phyloP scores from a whole-genome alignment of 2,888 invertebrate species.

The Lasioglossum pauxillum region DNA sequence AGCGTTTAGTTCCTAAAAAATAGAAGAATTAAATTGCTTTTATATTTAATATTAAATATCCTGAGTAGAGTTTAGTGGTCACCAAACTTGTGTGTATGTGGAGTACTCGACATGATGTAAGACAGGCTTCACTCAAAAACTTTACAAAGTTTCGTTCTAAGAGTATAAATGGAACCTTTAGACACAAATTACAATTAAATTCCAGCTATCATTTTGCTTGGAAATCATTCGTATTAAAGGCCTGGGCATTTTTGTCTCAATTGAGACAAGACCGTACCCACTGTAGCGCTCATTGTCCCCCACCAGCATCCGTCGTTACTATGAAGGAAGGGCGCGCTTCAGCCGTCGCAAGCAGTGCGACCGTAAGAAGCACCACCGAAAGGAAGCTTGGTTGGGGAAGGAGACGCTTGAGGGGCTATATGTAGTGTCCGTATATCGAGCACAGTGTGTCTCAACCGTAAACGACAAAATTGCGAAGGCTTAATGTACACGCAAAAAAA shows the following conservation, averaged over 20 bases:
- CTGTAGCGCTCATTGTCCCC: too few relatives aligned
- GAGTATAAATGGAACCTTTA: background rate
- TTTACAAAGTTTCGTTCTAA: background rate
- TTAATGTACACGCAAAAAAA: background rate
- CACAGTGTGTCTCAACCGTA: background rate
- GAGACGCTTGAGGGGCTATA: too few relatives aligned
- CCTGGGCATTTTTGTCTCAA: too few relatives aligned
- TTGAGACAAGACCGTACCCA: too few relatives aligned
- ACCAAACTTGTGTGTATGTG: background rate
- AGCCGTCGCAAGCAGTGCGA: too few relatives aligned
- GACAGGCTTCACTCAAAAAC: background rate
- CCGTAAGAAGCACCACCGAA: too few relatives aligned
- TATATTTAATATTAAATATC: conserved; percentile 3
- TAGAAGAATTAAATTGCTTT: background rate
- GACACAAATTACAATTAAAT: background rate
- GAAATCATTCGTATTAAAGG: conserved; percentile 19
- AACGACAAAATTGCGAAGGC: background rate
- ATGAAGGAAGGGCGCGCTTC: too few relatives aligned
- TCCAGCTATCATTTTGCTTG: conserved; percentile 7
- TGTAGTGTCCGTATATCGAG: background rate
- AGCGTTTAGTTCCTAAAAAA: background rate
- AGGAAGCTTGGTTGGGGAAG: too few relatives aligned
- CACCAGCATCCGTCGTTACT: too few relatives aligned
- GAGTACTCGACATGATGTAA: background rate
- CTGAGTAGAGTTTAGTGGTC: background rate